Percentiles rank a stretch among this genome's conserved stretches.
Evolutionary conservation across 2,888 invertebrate species (phyloP).

Genomic region (Pseudococcus viburni): DNA sequence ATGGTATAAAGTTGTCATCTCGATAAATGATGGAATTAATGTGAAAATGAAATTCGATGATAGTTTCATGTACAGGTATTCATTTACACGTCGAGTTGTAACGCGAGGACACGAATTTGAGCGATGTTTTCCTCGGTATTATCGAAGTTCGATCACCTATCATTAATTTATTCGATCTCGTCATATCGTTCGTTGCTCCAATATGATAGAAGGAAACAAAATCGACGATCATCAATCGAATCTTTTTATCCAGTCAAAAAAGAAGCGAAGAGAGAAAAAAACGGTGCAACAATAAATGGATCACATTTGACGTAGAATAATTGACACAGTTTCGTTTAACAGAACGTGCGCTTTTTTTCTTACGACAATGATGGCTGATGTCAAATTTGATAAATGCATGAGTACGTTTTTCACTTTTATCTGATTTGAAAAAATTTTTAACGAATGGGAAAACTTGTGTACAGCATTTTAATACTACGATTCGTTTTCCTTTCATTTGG

Average conservation of each 20-base stretch:
- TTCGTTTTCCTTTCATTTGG: slow-evolving; percentile 30
- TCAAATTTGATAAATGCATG: slow-evolving; percentile 57
- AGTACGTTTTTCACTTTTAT: slow-evolving; percentile 57
- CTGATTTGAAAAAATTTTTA: slow-evolving; percentile 54
- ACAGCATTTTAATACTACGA: slow-evolving; percentile 43
- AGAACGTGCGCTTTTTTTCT: slow-evolving; percentile 45
- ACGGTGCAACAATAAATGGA: slow-evolving; percentile 42
- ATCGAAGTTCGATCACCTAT: not conserved
- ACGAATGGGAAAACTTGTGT: slow-evolving; percentile 49
- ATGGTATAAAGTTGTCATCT: not conserved
- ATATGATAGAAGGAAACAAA: not conserved
- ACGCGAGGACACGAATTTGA: not conserved
- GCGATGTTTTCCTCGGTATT: not conserved
- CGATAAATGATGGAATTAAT: not conserved
- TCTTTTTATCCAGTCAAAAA: slow-evolving; percentile 23
- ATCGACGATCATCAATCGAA: slow-evolving; percentile 46
- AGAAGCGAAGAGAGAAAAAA: not conserved
- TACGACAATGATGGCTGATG: slow-evolving; percentile 45
- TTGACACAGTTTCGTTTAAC: slow-evolving; percentile 52
- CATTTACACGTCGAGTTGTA: not conserved
- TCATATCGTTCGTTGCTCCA: not conserved
- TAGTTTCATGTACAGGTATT: not conserved
- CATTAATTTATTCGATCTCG: slow-evolving; percentile 15
- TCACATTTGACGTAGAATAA: slow-evolving; percentile 56
- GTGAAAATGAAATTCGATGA: not conserved